Percentiles rank a stretch among this genome's conserved stretches.
Conservation (phyloP, 2,113 vertebrate species). For the Nycticebus coucang region DNA sequence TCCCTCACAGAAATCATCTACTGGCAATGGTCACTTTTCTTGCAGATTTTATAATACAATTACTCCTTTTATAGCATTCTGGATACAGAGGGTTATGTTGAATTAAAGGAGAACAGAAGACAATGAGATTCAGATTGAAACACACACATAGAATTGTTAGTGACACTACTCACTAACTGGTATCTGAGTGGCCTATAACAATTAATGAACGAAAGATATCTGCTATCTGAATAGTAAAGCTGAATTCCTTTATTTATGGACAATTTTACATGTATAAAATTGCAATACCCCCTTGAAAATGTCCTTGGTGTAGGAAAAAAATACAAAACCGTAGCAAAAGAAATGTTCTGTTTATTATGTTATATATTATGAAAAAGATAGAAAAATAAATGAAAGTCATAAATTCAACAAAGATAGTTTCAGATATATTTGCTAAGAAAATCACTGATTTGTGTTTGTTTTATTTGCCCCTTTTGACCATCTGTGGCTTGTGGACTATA, state of each 20-base stretch:
- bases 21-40: neutral
- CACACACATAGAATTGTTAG: neutral
- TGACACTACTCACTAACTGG: neutral
- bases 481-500: too few species aligned
- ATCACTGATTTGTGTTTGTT: neutral
- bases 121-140: neutral
- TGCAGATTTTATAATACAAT: neutral
- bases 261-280: neutral
- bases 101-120: neutral
- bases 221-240: neutral
- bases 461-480: neutral
- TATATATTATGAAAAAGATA: neutral
- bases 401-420: neutral
- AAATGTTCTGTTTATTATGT: neutral
- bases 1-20: slow-evolving; percentile 7
- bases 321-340: neutral
- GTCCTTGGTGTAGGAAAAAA: neutral
- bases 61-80: neutral
- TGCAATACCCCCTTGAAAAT: neutral
- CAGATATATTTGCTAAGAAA: slow-evolving; percentile 45
- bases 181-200: neutral
- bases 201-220: neutral
- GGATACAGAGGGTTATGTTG: neutral
- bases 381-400: neutral
- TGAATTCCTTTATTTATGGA: neutral